phyloP scores from a whole-genome alignment of 2,113 vertebrate genomes.

The Mobula birostris region DNA sequence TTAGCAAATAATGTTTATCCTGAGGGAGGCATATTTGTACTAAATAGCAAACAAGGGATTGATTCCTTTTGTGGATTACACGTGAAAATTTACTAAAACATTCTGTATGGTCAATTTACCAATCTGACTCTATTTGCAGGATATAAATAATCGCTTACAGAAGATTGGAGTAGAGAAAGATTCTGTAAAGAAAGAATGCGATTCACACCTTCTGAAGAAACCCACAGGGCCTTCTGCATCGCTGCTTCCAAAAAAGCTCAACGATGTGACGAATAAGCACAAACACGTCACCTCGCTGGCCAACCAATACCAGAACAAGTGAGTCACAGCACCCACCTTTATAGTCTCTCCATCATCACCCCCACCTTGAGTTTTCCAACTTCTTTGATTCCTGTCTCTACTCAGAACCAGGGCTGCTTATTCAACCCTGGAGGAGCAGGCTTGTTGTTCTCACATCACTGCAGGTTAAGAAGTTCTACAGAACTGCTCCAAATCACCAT shows the following conservation, averaged over 20 bases:
- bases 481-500: neutral
- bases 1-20: neutral
- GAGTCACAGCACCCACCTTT: constrained; percentile 56
- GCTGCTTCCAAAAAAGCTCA: constrained; percentile 66
- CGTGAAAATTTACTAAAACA: neutral
- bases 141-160: constrained; percentile 58
- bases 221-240: constrained; percentile 54
- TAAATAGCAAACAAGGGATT: neutral
- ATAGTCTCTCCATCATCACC: neutral
- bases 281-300: constrained; percentile 62
- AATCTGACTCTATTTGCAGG: constrained; percentile 51
- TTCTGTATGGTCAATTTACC: neutral
- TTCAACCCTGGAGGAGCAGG: neutral
- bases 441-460: neutral
- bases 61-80: neutral
- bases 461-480: neutral
- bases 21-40: neutral
- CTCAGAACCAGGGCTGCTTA: too few relatives aligned
- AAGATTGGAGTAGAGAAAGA: constrained; percentile 67
- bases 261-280: constrained; percentile 69
- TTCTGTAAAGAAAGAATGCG: constrained; percentile 64
- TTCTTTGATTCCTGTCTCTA: neutral
- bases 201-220: constrained; percentile 62
- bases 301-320: constrained; percentile 79
- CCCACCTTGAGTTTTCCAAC: neutral